A percentile compares a stretch with the other conserved stretches of the same genome.
phyloP scores from a whole-genome alignment of 1,140 invertebrate species.

The Danaus plexippus region DNA sequence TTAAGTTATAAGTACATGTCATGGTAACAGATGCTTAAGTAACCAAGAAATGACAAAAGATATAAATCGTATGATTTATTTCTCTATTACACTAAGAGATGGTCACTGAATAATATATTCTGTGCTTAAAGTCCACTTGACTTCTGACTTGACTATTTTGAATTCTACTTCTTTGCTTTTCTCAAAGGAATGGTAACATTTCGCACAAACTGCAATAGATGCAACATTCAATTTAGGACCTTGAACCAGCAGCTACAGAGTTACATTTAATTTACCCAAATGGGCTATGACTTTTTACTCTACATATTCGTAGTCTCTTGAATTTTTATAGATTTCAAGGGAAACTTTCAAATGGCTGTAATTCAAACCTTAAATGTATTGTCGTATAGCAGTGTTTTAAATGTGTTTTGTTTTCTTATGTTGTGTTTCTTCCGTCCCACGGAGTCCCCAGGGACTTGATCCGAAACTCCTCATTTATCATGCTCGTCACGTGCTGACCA shows the following conservation, averaged over 20 bases:
- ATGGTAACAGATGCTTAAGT: constrained; percentile 18
- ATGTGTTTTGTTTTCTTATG: constrained; percentile 19
- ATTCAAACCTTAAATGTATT: constrained; percentile 26
- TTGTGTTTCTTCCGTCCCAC: constrained; percentile 43
- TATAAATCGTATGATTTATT: constrained; percentile 40
- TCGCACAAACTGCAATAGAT: constrained; percentile 31
- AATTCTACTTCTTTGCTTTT: constrained; percentile 51
- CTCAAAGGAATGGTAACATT: constrained; percentile 34
- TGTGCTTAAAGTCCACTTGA: constrained; percentile 46
- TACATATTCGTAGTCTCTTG: constrained; percentile 48
- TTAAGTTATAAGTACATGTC: constrained; percentile 7
- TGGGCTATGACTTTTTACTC: constrained; percentile 47
- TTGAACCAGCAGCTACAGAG: constrained; percentile 21
- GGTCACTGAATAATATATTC: constrained; percentile 45
- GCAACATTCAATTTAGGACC: constrained; percentile 24
- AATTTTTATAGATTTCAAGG: constrained; percentile 44
- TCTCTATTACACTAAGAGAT: constrained; percentile 34
- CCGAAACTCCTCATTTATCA: constrained; percentile 62
- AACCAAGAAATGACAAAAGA: constrained; percentile 11
- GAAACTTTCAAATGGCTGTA: constrained; percentile 15
- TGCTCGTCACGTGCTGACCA: constrained; percentile 66
- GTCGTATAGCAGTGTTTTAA: constrained; percentile 28
- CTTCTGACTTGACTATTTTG: constrained; percentile 51
- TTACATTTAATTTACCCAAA: constrained; percentile 28
- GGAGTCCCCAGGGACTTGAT: constrained; percentile 59